phyloP scores from a whole-genome alignment of 2,113 vertebrate genomes.

The Heterotis niloticus region DNA sequence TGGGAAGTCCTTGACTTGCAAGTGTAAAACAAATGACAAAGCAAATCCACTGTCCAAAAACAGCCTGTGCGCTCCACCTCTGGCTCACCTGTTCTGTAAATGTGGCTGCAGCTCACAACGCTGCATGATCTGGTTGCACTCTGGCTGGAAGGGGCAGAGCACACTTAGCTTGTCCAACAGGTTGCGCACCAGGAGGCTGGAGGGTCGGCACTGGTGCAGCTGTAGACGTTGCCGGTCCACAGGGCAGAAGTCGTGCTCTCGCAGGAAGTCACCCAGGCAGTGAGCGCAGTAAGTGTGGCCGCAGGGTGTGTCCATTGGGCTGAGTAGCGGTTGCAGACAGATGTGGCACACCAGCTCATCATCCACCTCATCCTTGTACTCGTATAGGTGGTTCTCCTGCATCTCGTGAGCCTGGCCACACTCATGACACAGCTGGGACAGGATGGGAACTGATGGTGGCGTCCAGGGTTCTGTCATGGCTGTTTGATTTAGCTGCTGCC shows the following conservation, averaged over 20 bases:
- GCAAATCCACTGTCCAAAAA: too few relatives aligned
- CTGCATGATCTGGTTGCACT: constrained; percentile 80
- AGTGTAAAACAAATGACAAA: too few relatives aligned
- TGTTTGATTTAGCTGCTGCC: constrained; percentile 33
- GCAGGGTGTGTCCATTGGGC: constrained; percentile 87
- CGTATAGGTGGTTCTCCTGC: constrained; percentile 80
- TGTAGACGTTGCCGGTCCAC: constrained; percentile 80
- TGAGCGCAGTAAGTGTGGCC: constrained; percentile 85
- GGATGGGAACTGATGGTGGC: constrained; percentile 39
- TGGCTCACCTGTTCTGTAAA: constrained; percentile 79
- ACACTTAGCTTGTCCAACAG: constrained; percentile 81
- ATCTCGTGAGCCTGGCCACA: constrained; percentile 78
- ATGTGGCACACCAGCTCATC: constrained; percentile 87
- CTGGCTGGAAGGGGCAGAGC: constrained; percentile 70
- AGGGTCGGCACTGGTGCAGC: constrained; percentile 77
- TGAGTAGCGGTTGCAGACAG: constrained; percentile 82
- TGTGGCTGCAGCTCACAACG: constrained; percentile 86
- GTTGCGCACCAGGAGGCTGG: constrained; percentile 83
- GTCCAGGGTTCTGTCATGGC: constrained; percentile 65
- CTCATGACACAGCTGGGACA: constrained; percentile 71
- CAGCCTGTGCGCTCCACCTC: constrained; percentile 53
- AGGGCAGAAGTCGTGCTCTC: constrained; percentile 82
- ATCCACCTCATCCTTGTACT: constrained; percentile 86
- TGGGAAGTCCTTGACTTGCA: too few relatives aligned
- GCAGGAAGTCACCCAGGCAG: constrained; percentile 84